Percentiles rank a stretch among this genome's conserved stretches.
Conservation (phyloP, 2,113 vertebrate species). For the Gulo gulo region DNA sequence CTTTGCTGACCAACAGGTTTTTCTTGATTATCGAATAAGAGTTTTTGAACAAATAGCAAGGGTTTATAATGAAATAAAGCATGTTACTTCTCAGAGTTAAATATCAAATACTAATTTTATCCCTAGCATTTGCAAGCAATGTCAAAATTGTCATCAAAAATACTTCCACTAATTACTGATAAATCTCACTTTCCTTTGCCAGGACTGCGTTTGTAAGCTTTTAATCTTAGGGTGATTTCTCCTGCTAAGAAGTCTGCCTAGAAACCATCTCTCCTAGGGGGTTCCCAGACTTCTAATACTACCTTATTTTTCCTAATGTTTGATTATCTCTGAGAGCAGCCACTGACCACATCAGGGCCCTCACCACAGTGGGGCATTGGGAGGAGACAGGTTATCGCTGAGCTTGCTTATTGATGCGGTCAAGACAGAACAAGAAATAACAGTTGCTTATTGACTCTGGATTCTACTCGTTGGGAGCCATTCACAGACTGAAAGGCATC, state of each 20-base stretch:
- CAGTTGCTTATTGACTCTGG: too few species aligned
- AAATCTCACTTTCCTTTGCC: background rate
- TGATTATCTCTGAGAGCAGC: background rate
- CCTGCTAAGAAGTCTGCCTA: background rate
- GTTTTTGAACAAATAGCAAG: background rate
- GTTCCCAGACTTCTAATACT: background rate
- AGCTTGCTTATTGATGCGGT: background rate
- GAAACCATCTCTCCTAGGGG: background rate
- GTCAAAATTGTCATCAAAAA: background rate
- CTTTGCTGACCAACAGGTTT: background rate
- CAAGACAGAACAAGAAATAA: background rate
- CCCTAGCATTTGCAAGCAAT: background rate
- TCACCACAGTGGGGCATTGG: background rate
- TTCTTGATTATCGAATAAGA: background rate
- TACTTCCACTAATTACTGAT: background rate
- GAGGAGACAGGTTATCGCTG: background rate
- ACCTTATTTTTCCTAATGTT: background rate
- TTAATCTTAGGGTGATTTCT: background rate
- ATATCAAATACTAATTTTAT: background rate
- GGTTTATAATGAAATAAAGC: background rate
- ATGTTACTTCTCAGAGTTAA: background rate
- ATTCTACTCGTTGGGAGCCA: background rate
- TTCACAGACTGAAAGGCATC: too few species aligned
- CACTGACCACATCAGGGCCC: accelerated
- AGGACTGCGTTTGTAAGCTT: background rate